These are phyloP conservation scores for Phymatocera aterrima DNA, from an alignment of 2,888 invertebrate genomes.

Conservation along the genomic window DNA sequence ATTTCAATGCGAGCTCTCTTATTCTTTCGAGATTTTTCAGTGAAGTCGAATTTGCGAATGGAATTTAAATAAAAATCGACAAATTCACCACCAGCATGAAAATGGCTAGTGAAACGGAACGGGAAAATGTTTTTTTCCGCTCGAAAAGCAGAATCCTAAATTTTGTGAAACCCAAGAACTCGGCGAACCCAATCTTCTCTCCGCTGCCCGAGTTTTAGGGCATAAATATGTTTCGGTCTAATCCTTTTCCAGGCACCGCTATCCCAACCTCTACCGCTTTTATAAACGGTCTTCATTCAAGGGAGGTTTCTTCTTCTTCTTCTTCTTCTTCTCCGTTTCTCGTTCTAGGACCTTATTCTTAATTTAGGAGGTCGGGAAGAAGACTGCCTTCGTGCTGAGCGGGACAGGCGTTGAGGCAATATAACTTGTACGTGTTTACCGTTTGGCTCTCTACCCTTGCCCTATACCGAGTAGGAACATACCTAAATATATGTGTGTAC, in stretches of 20 bases:
- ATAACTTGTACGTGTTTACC: constrained; percentile 46
- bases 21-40: no score
- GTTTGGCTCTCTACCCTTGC: constrained; percentile 17
- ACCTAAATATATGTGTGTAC: neutral
- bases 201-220: neutral
- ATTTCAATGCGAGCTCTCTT: no score
- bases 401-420: constrained; percentile 38
- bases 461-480: no score
- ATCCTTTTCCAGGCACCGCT: constrained; percentile 27
- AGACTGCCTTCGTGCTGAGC: constrained; percentile 21
- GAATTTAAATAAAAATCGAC: no score
- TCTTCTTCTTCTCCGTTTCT: neutral
- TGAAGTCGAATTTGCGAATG: no score
- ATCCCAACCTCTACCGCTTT: constrained; percentile 36
- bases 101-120: neutral
- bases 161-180: neutral
- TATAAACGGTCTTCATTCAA: constrained; percentile 43
- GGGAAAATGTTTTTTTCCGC: neutral
- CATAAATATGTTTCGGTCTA: constrained; percentile 10
- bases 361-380: constrained; percentile 37
- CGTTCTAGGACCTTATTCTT: constrained; percentile 38
- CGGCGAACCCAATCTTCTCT: constrained; percentile 6
- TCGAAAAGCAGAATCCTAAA: neutral
- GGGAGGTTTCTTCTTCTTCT: constrained; percentile 6
- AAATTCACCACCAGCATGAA: neutral